phyloP scores from a whole-genome alignment of 2,797 vertebrate genomes.

The Ficedula albicollis region DNA sequence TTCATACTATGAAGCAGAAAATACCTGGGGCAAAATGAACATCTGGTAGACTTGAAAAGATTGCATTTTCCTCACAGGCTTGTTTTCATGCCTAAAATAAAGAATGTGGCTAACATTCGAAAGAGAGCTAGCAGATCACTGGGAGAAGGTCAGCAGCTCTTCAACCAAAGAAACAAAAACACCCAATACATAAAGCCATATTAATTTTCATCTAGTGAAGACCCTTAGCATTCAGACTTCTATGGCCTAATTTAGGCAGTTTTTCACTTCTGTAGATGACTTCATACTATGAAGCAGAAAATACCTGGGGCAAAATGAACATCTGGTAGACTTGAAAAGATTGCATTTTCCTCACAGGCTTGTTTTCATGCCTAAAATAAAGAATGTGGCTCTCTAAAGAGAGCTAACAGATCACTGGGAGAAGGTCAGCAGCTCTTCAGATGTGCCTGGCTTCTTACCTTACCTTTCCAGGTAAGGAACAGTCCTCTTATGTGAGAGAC shows the following conservation, averaged over 20 bases:
- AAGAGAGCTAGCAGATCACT: background rate
- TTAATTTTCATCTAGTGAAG: background rate
- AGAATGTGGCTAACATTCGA: background rate
- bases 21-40: background rate
- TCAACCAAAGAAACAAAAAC: accelerated
- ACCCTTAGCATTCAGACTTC: background rate
- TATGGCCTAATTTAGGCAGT: background rate
- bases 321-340: background rate
- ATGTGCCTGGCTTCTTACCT: background rate
- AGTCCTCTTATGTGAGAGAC: background rate
- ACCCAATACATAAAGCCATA: background rate
- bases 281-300: background rate
- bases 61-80: background rate
- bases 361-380: background rate
- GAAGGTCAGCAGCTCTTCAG: background rate
- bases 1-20: background rate
- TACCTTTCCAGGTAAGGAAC: background rate
- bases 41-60: background rate
- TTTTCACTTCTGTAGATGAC: background rate
- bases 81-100: background rate
- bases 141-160: background rate
- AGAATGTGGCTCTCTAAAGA: background rate
- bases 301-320: background rate
- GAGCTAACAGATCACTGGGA: background rate
- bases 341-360: background rate